These are phyloP conservation scores for Masticophis lateralis DNA, from an alignment of 2,797 vertebrate species.

Conservation along the genomic window DNA sequence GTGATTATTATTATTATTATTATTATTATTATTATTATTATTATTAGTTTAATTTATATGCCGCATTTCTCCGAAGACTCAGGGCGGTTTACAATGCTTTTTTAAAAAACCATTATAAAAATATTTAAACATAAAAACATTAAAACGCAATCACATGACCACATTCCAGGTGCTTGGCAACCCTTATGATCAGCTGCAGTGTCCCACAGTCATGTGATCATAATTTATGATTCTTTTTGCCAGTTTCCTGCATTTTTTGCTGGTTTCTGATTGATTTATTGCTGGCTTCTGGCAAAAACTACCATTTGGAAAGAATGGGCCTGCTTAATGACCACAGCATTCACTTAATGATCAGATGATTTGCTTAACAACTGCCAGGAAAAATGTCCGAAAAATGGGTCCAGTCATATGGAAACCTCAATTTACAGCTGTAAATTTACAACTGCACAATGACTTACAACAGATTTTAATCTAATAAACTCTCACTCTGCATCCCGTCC, in stretches of 20 bases:
- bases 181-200: not conserved
- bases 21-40: not conserved
- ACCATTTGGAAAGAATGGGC: not conserved
- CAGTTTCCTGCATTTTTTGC: not conserved
- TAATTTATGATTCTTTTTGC: not conserved
- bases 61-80: too few relatives aligned
- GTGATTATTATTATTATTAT: not conserved
- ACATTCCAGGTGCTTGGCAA: not conserved
- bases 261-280: not conserved
- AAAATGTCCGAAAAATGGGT: not conserved
- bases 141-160: not conserved
- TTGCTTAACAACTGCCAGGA: not conserved
- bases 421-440: not conserved
- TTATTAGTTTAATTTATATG: too few relatives aligned
- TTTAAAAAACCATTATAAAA: too few relatives aligned
- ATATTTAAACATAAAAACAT: too few relatives aligned
- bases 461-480: not conserved
- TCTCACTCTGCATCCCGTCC: slow-evolving; percentile 17
- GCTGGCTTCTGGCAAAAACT: not conserved
- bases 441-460: not conserved
- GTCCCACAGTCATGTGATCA: not conserved
- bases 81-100: too few relatives aligned
- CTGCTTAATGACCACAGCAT: not conserved
- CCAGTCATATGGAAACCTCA: not conserved
- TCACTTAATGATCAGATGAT: not conserved